Percentiles rank a stretch among this genome's conserved stretches.
Conservation (phyloP, 2,797 vertebrate genomes). For the Danio kyathit region DNA sequence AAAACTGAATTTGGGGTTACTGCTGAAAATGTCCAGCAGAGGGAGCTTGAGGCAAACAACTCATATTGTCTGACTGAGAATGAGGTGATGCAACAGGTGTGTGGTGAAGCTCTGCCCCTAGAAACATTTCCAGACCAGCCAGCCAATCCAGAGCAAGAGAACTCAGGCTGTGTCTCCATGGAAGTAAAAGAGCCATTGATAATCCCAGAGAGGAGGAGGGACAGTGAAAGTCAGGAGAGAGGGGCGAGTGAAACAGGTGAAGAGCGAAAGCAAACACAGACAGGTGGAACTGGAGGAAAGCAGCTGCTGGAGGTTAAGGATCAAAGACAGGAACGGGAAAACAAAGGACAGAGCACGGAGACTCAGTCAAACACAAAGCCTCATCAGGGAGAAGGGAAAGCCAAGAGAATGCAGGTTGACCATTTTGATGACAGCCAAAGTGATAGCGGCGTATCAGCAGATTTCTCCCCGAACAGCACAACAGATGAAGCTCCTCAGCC, state of each 20-base stretch:
- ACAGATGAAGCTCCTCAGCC: constrained; percentile 51
- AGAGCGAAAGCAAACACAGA: constrained; percentile 56
- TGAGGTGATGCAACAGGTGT: constrained; percentile 82
- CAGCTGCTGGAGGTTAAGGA: constrained; percentile 39
- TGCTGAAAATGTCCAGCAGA: constrained; percentile 67
- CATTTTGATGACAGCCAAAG: constrained; percentile 78
- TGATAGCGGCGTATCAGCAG: constrained; percentile 79
- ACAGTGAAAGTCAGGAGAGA: constrained; percentile 57
- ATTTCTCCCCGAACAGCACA: constrained; percentile 76
- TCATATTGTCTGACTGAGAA: constrained; percentile 59
- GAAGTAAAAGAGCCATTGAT: constrained; percentile 65
- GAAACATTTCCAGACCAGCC: constrained; percentile 73
- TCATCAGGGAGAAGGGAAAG: neutral
- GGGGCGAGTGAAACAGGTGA: constrained; percentile 58
- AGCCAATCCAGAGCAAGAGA: constrained; percentile 69
- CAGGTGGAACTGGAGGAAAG: constrained; percentile 40
- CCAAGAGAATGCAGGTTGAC: constrained; percentile 74
- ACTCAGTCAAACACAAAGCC: constrained; percentile 26
- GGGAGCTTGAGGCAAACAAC: constrained; percentile 64
- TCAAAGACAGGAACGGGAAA: constrained; percentile 37
- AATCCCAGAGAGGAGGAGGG: constrained; percentile 59
- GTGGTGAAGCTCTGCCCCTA: constrained; percentile 75
- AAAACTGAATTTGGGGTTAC: neutral
- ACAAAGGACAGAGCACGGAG: constrained; percentile 25
- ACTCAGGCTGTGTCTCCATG: constrained; percentile 64